phyloP scores from a whole-genome alignment of 2,797 vertebrate species.

The Melanogrammus aeglefinus region DNA sequence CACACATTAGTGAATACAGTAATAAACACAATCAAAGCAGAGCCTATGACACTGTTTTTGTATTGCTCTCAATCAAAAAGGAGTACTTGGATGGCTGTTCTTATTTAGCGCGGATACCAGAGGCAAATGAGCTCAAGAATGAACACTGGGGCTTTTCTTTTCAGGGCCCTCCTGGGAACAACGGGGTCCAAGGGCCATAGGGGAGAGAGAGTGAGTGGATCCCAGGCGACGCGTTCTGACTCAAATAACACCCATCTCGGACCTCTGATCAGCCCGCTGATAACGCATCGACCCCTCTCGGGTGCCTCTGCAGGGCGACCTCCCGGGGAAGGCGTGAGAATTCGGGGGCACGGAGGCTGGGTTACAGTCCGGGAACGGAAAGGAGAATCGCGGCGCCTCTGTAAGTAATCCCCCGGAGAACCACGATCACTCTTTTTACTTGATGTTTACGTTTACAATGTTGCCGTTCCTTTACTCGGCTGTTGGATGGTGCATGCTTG shows the following conservation, averaged over 20 bases:
- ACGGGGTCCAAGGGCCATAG: slow-evolving; percentile 83
- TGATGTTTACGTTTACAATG: background rate
- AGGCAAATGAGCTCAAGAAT: no score
- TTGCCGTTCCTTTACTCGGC: no score
- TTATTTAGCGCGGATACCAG: background rate
- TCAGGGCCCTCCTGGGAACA: slow-evolving; percentile 77
- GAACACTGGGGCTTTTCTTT: background rate
- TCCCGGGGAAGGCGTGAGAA: no score
- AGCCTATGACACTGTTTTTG: background rate
- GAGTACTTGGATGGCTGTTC: background rate
- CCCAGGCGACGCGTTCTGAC: no score
- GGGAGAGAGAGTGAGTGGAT: slow-evolving; percentile 85
- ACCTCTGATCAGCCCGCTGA: no score
- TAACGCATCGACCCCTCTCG: background rate
- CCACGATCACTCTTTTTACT: background rate
- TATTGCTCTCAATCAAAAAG: background rate
- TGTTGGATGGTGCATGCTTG: no score
- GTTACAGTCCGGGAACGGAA: slow-evolving; percentile 75
- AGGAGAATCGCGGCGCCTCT: slow-evolving; percentile 81
- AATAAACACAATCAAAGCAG: background rate
- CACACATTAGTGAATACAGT: background rate
- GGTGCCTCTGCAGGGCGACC: slow-evolving; percentile 77
- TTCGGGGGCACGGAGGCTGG: slow-evolving; percentile 77
- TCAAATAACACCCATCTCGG: no score
- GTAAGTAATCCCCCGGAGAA: slow-evolving; percentile 67